Evolutionary conservation across 1,140 invertebrate genomes (phyloP).

Genomic region (Tetramorium parvispinum): DNA sequence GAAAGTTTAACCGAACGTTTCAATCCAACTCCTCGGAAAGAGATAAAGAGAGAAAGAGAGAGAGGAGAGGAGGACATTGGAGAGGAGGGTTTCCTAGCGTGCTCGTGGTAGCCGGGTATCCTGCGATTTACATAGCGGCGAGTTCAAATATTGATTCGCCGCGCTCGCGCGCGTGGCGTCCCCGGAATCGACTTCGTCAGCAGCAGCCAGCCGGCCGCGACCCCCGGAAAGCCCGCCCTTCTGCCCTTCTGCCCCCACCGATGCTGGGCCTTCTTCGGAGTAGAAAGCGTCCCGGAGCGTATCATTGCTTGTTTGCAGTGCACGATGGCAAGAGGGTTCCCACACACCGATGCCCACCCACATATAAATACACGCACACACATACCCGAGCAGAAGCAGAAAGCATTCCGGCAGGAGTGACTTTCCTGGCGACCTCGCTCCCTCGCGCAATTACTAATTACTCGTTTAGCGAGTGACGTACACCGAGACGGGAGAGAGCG

Average conservation of each 20-base stretch:
- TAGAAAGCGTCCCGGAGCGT: slow-evolving; percentile 40
- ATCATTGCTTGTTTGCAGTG: slow-evolving; percentile 59
- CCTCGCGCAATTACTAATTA: slow-evolving; percentile 78
- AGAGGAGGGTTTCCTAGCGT: not conserved
- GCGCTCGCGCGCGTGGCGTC: slow-evolving; percentile 28
- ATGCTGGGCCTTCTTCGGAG: not conserved
- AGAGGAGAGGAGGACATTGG: not conserved
- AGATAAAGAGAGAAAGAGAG: not conserved
- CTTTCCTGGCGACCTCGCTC: slow-evolving; percentile 34
- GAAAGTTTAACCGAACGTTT: slow-evolving; percentile 45
- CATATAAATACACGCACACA: not conserved
- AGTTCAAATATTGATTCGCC: slow-evolving; percentile 60
- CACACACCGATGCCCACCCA: not conserved
- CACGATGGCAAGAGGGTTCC: slow-evolving; percentile 20
- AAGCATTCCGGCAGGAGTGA: slow-evolving; percentile 17
- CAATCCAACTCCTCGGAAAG: slow-evolving; percentile 22
- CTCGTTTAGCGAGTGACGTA: slow-evolving; percentile 76
- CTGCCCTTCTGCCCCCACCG: not conserved
- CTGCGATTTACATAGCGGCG: slow-evolving; percentile 59
- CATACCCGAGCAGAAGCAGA: slow-evolving; percentile 14
- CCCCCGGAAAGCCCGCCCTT: not conserved
- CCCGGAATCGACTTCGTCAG: slow-evolving; percentile 57
- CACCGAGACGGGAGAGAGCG: slow-evolving; percentile 58
- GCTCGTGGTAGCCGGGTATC: slow-evolving; percentile 51
- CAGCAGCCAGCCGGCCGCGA: slow-evolving; percentile 37